Conservation (phyloP, 2,888 invertebrate genomes). For the Scelioninae gen. 1 region DNA sequence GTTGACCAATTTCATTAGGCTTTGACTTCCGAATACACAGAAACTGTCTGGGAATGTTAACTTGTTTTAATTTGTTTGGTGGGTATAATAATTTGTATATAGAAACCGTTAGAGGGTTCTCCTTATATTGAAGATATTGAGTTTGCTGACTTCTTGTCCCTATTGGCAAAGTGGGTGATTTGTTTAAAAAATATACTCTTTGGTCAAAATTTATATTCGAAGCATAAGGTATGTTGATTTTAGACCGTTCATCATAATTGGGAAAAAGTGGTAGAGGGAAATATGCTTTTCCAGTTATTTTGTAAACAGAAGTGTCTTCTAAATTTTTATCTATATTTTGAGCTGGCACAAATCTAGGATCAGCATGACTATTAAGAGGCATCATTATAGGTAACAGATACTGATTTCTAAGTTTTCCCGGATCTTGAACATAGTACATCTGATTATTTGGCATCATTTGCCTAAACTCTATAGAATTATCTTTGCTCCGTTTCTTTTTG, state of each 20-base stretch:
- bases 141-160: background rate
- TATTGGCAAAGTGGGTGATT: slow-evolving; percentile 20
- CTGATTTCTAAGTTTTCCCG: too few relatives aligned
- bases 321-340: background rate
- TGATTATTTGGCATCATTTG: background rate
- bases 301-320: slow-evolving; percentile 5
- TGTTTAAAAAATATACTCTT: slow-evolving; percentile 53
- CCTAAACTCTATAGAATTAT: slow-evolving; percentile 19
- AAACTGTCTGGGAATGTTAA: slow-evolving; percentile 11
- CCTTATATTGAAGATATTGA: slow-evolving; percentile 1
- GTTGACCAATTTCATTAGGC: slow-evolving; percentile 28
- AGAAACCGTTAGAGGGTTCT: slow-evolving; percentile 41
- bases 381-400: background rate
- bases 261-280: slow-evolving; percentile 1
- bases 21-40: slow-evolving; percentile 30
- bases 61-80: background rate
- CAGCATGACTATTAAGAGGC: background rate
- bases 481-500: slow-evolving; percentile 36
- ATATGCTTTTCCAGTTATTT: slow-evolving; percentile 21
- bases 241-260: slow-evolving; percentile 54
- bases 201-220: slow-evolving; percentile 68
- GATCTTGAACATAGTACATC: background rate
- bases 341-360: background rate
- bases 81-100: slow-evolving; percentile 26
- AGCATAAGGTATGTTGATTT: slow-evolving; percentile 70